Conservation (phyloP, 2,888 invertebrate species). For the Drosophila incognita region DNA sequence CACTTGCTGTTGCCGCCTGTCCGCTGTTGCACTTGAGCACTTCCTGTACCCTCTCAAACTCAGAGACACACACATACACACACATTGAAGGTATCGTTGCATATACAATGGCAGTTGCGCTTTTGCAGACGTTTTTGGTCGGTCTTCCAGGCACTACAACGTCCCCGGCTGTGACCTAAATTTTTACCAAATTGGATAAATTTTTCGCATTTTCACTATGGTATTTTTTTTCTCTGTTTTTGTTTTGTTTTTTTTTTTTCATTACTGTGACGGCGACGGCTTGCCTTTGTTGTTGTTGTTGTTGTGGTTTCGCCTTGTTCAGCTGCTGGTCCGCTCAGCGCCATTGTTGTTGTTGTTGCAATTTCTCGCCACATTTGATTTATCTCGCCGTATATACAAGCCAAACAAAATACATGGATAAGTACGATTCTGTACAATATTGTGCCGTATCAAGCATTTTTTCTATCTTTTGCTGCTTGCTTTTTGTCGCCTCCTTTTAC, state of each 20-base stretch:
- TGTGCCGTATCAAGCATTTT: conserved; percentile 53
- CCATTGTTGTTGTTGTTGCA: conserved; percentile 59
- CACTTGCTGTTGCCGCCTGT: conserved; percentile 58
- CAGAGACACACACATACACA: conserved; percentile 14
- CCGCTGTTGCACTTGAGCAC: conserved; percentile 74
- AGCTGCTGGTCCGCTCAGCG: conserved; percentile 21
- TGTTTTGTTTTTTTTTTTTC: conserved; percentile 29
- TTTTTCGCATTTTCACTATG: conserved; percentile 82
- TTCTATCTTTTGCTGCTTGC: conserved; percentile 18
- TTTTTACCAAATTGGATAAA: conserved; percentile 83
- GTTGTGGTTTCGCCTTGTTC: conserved; percentile 20
- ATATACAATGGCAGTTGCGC: conserved; percentile 69
- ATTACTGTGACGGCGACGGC: conserved; percentile 45
- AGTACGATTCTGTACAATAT: conserved; percentile 49
- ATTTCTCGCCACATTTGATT: conserved; percentile 83
- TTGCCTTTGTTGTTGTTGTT: conserved; percentile 25
- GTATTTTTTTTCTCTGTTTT: conserved; percentile 23
- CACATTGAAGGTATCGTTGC: conserved; percentile 18
- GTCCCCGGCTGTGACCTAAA: conserved; percentile 80
- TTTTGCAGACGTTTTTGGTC: conserved; percentile 68
- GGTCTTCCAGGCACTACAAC: conserved; percentile 57
- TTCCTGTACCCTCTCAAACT: conserved; percentile 60
- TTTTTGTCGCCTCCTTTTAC: conserved; percentile 28
- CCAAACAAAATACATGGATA: conserved; percentile 53
- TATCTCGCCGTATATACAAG: conserved; percentile 77